Conservation (phyloP, 2,797 vertebrate genomes). For the Falco berigora region DNA sequence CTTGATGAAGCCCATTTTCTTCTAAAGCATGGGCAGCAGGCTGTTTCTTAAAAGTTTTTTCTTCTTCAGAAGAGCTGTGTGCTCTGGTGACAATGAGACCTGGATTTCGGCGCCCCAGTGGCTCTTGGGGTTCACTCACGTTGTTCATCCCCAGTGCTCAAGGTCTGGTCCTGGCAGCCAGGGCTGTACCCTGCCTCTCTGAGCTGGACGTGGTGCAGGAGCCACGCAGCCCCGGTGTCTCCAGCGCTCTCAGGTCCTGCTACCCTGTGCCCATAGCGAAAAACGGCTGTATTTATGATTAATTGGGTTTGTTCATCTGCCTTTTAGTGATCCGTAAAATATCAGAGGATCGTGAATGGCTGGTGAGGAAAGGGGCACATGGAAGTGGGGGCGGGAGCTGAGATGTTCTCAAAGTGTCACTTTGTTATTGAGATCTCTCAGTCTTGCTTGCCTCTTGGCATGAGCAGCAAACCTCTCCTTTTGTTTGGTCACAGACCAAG, state of each 20-base stretch:
- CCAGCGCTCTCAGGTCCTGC: not conserved
- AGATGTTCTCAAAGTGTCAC: not conserved
- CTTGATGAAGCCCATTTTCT: not conserved
- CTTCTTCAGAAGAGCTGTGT: not conserved
- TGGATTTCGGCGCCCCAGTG: not conserved
- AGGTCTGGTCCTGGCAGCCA: not conserved
- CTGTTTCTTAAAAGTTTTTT: not conserved
- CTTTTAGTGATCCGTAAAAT: not conserved
- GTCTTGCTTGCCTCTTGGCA: not conserved
- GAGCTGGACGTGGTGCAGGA: not conserved
- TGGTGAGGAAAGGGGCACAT: not conserved
- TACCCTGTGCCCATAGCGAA: not conserved
- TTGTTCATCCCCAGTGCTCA: not conserved
- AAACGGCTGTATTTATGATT: not conserved
- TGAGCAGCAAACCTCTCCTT: not conserved
- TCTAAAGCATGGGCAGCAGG: not conserved
- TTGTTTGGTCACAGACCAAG: not conserved
- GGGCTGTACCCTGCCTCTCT: not conserved
- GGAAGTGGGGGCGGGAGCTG: not conserved
- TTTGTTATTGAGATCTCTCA: not conserved
- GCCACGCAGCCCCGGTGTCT: not conserved
- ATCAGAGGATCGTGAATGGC: not conserved
- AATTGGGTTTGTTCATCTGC: not conserved
- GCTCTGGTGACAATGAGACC: not conserved
- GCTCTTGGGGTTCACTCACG: not conserved